Conservation (phyloP, 1,140 invertebrate species). For the Drosophila arizonae region DNA sequence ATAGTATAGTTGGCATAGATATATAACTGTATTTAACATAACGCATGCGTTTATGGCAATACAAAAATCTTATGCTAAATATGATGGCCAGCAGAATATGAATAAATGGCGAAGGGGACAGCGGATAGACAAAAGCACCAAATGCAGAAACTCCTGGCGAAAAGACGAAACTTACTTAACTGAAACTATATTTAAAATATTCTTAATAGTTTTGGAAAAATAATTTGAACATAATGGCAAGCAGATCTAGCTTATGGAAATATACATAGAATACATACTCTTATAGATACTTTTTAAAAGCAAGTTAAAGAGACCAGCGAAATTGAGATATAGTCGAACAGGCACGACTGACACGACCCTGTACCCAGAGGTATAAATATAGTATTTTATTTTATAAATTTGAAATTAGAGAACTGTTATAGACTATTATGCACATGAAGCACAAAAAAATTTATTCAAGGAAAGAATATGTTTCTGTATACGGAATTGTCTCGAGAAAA, state of each 20-base stretch:
- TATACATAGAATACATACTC: not conserved
- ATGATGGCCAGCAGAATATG: slow-evolving; percentile 41
- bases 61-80: slow-evolving; percentile 38
- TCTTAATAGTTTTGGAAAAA: not conserved
- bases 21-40: slow-evolving; percentile 39
- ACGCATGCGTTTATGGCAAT: slow-evolving; percentile 54
- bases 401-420: too few species aligned
- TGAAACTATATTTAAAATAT: not conserved
- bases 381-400: too few species aligned
- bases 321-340: not conserved
- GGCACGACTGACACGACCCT: not conserved
- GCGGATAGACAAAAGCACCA: slow-evolving; percentile 70
- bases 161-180: not conserved
- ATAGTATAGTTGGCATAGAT: not conserved
- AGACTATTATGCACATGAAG: too few species aligned
- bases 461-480: too few species aligned
- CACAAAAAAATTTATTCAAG: too few species aligned
- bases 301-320: not conserved
- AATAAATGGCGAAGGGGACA: slow-evolving; percentile 43
- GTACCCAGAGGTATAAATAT: not conserved
- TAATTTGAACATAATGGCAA: slow-evolving; percentile 9
- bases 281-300: slow-evolving; percentile 3
- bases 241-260: not conserved
- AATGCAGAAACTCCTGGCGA: slow-evolving; percentile 18
- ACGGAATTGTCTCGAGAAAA: too few species aligned